Conservation (phyloP, 2,113 vertebrate species). For the Bubalus kerabau region DNA sequence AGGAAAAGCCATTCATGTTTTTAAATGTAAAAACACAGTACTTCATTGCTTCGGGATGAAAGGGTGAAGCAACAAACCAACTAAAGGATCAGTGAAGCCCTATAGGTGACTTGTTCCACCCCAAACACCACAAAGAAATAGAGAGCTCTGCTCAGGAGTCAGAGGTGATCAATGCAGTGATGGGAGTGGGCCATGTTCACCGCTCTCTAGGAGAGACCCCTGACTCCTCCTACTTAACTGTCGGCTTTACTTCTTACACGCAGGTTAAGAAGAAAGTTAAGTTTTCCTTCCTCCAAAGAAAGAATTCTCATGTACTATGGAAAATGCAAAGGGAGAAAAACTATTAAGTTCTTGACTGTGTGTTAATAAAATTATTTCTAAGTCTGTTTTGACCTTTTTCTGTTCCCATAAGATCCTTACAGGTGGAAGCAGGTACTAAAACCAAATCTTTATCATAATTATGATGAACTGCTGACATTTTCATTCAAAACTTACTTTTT, state of each 20-base stretch:
- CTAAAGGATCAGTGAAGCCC: not conserved
- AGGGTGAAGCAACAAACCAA: not conserved
- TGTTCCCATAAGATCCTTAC: not conserved
- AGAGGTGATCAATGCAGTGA: not conserved
- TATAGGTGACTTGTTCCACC: not conserved
- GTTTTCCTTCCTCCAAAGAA: constrained; percentile 20
- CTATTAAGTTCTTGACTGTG: not conserved
- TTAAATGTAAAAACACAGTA: not conserved
- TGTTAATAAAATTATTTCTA: not conserved
- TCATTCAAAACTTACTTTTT: not conserved
- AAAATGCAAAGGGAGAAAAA: not conserved
- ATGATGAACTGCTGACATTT: not conserved
- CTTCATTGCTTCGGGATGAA: not conserved
- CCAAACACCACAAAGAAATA: not conserved
- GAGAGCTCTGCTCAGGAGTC: not conserved
- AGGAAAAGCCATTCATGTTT: not conserved
- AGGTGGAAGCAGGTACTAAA: not conserved
- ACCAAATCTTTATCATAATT: not conserved
- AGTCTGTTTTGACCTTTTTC: constrained; percentile 12
- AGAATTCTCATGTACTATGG: not conserved
- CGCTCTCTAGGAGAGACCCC: not conserved
- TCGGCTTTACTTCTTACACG: not conserved
- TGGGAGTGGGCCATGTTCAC: not conserved
- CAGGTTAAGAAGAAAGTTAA: not conserved
- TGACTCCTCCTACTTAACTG: not conserved